phyloP scores from a whole-genome alignment of 1,140 invertebrate genomes.

The Drosophila grimshawi region DNA sequence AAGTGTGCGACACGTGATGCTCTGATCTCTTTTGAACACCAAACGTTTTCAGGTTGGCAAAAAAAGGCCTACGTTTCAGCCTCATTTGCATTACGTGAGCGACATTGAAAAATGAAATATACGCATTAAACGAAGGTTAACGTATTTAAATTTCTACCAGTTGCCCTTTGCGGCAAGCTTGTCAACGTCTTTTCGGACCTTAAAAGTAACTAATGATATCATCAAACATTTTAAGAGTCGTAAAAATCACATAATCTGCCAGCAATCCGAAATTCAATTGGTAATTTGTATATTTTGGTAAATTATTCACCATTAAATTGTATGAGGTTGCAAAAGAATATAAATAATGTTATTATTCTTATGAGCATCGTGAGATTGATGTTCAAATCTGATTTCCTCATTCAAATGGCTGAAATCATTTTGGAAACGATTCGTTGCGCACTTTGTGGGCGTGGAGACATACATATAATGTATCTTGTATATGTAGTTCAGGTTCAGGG shows the following conservation, averaged over 20 bases:
- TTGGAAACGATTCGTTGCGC: background rate
- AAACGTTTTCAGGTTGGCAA: constrained; percentile 32
- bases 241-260: background rate
- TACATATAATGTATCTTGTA: background rate
- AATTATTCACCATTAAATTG: constrained; percentile 21
- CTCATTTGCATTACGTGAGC: constrained; percentile 62
- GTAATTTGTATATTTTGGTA: constrained; percentile 6
- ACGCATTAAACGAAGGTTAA: constrained; percentile 60
- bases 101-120: constrained; percentile 68
- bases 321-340: constrained; percentile 26
- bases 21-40: constrained; percentile 59
- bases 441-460: background rate
- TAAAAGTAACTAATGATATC: constrained; percentile 18
- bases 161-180: background rate
- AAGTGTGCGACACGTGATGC: constrained; percentile 26
- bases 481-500: constrained; percentile 40
- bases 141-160: constrained; percentile 48
- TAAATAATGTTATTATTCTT: constrained; percentile 5
- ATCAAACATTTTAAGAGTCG: constrained; percentile 16
- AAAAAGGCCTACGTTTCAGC: constrained; percentile 42
- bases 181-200: background rate
- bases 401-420: background rate
- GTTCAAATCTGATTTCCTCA: constrained; percentile 26
- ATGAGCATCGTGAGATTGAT: constrained; percentile 9
- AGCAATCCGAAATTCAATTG: constrained; percentile 1